Evolutionary conservation across 2,113 vertebrate genomes (phyloP), one percentile per base, ranked within the genome.

Genomic region (Triplophysa tibetana): DNA sequence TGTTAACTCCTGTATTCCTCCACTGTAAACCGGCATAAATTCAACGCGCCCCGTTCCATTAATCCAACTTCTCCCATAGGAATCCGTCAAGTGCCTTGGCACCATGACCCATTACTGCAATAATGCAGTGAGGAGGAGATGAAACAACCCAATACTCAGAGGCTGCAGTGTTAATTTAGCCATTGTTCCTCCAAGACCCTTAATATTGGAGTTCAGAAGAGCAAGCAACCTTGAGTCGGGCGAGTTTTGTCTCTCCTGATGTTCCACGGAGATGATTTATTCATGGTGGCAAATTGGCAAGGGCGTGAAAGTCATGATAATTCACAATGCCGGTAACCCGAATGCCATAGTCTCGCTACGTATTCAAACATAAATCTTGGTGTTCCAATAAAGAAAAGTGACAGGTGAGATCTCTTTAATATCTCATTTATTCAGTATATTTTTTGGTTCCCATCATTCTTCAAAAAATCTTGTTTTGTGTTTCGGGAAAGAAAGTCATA

Each of bases 21-120:
- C 63, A 83, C 77, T 81, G 74, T 65, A 87, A 78, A 80, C 48
- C 38, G 24, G n/a, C 26, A 29, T 83, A 81, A 85, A 85, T 82
- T 68, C 67, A 82, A 67, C 50, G 56, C 4, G 62, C 23, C 21
- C 41, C 67, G 70, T 80, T 83, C 68, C 62, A 87, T 88, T 88
- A 85, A 85, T 79, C 75, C 80, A 17, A 70, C 70, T 73, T 62
- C 81, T 65, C 83, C 61, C 70, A 45, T 61, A 72, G 85, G 79
- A 86, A 83, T 79, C 66, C 81, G 82, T 84, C 75, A 84, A 75
- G 75, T 66, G 54, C 70, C 72, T 62, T 67, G 60, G 66, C 76
- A 78, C 74, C 65, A 75, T 75, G 75, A 81, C 69, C 75, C 79
- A 85, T 85, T 85, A 81, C 69, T 61, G 38, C 62, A 77, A 79